phyloP scores from a whole-genome alignment of 2,888 invertebrate species.

The Eulithis testata region DNA sequence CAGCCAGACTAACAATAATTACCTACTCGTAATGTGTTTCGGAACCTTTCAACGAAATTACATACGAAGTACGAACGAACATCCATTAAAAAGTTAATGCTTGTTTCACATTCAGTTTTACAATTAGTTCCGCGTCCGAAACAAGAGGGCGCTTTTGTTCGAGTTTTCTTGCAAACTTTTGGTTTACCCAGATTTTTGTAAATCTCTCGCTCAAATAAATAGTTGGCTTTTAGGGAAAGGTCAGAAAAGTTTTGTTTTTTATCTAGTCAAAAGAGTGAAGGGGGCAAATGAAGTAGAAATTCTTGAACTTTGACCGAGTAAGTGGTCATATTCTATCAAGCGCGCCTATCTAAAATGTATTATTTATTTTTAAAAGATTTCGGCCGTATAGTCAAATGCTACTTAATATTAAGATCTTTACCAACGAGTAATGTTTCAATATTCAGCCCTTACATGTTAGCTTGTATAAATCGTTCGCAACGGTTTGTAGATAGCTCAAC shows the following conservation, averaged over 20 bases:
- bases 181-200: neutral
- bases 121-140: conserved; percentile 45
- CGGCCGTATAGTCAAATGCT: too few relatives aligned
- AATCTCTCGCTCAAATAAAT: neutral
- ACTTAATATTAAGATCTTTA: too few relatives aligned
- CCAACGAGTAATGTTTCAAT: too few relatives aligned
- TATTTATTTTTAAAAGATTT: too few relatives aligned
- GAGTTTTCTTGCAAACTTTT: neutral
- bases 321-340: too few relatives aligned
- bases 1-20: conserved; percentile 20
- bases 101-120: conserved; percentile 42
- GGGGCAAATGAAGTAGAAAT: too few relatives aligned
- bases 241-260: too few relatives aligned
- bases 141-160: conserved; percentile 2
- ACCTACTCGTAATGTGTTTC: conserved; percentile 22
- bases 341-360: neutral
- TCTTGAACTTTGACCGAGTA: too few relatives aligned
- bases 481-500: too few relatives aligned
- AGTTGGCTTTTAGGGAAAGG: neutral
- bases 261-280: too few relatives aligned
- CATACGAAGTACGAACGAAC: conserved; percentile 28
- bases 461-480: too few relatives aligned
- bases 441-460: too few relatives aligned
- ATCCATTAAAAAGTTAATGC: conserved; percentile 44
- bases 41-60: conserved; percentile 31